Evolutionary conservation across 1,140 invertebrate genomes (phyloP).

Genomic region (Charaxes varanes): DNA sequence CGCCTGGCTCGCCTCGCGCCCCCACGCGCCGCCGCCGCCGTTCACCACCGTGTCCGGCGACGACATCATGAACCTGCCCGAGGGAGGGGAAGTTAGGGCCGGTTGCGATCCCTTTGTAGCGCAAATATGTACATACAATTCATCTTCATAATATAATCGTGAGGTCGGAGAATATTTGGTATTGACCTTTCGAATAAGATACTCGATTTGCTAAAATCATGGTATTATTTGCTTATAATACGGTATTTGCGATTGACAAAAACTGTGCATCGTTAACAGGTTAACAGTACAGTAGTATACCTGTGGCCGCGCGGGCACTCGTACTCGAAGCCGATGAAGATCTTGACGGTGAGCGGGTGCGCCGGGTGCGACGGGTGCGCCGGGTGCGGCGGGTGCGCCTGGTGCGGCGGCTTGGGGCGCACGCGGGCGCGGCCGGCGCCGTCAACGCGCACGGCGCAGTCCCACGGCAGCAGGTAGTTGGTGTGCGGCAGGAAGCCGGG

Average conservation of each 20-base stretch:
- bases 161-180: no score
- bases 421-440: slow-evolving; percentile 30
- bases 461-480: slow-evolving; percentile 96
- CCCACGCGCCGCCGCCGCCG: slow-evolving; percentile 33
- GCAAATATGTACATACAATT: no score
- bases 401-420: slow-evolving; percentile 35
- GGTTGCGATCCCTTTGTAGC: no score
- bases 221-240: no score
- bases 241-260: no score
- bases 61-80: slow-evolving; percentile 92
- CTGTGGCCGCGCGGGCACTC: slow-evolving; percentile 95
- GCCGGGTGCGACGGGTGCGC: no score
- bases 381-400: slow-evolving; percentile 25
- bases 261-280: no score
- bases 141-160: no score
- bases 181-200: no score
- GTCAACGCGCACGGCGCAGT: slow-evolving; percentile 81
- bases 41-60: slow-evolving; percentile 85
- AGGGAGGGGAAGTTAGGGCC: no score
- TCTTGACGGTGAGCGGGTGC: slow-evolving; percentile 86
- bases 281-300: slow-evolving; percentile 24
- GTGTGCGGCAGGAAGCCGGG: slow-evolving; percentile 92
- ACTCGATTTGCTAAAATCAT: no score
- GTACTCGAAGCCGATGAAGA: slow-evolving; percentile 97
- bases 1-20: slow-evolving; percentile 76